Conservation (phyloP, 1,140 invertebrate species). For the Anthonomus grandis region DNA sequence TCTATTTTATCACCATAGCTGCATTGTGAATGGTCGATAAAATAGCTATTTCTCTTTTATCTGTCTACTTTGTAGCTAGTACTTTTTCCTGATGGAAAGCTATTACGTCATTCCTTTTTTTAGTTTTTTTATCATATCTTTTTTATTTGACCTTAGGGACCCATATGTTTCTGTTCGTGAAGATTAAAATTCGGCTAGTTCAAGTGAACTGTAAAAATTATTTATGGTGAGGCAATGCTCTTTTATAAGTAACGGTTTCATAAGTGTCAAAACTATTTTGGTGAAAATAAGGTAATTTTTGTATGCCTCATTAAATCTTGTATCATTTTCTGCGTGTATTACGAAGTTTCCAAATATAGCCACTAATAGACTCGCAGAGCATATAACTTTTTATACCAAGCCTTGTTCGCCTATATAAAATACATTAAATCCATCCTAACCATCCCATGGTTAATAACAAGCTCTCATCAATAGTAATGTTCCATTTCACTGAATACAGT, state of each 20-base stretch:
- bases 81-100: background rate
- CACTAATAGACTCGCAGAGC: background rate
- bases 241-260: conserved; percentile 1
- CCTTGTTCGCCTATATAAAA: no score
- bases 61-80: background rate
- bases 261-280: no score
- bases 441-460: no score
- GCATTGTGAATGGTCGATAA: no score
- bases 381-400: conserved; percentile 2
- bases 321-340: background rate
- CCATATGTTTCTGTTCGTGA: conserved; percentile 1
- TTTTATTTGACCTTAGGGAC: background rate
- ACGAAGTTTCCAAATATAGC: background rate
- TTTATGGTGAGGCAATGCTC: background rate
- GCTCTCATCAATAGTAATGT: no score
- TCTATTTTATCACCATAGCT: background rate
- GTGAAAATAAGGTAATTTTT: background rate
- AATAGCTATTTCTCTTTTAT: no score
- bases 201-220: conserved; percentile 1
- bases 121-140: conserved; percentile 1
- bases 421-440: no score
- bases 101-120: background rate
- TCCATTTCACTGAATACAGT: no score
- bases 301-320: background rate
- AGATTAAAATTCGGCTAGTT: background rate